Base-by-base conservation (phyloP, 2,113 vertebrate genomes). In the Promerops cafer region DNA sequence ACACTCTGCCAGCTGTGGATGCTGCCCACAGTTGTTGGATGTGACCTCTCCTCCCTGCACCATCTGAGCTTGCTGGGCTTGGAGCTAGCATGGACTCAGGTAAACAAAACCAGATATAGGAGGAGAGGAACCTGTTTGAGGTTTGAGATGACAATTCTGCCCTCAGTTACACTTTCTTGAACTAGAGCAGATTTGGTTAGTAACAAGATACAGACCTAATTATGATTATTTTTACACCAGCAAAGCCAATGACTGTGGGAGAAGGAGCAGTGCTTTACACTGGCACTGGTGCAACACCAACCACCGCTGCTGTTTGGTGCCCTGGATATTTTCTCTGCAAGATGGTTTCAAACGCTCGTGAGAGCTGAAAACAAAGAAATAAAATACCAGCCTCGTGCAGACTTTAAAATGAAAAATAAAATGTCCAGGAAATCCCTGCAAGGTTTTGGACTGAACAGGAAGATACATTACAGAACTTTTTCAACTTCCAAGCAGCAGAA, bases 381-480 rank as follows among this genome's bases (percentile, higher is more conserved):
- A 1, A 81, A 94, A 96, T 42, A 60, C 50, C 64, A 87, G 50
- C 64, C 81, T 93, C 3, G 18, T 88, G 81, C 68, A 96, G 85
- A 78, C 71, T 61, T 91, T 14, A 63, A 96, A 89, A 82, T 47
- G 64, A 96, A 93, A 92, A 96, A 91, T 79, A 79, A 82, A 96
- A 96, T 91, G 69, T 82, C 87, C 86, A 93, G 95, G 90, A 94
- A 96, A 91, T 88, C 93, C 94, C 75, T 96, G 83, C 42, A 45
- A 93, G 61, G 69, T 92, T 95, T 95, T 94, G 88, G 81, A 74
- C 78, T 93, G 80, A 89, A 84, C 45, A 84, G 94, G 87, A 94
- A 96, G 87, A 93, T 75, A 47, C 56, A 72, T 89, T 93, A 78
- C 81, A 89, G 71, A 93, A 93, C 95, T 86, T 91, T 89, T 85